Evolutionary conservation across 2,797 vertebrate species (phyloP).

Genomic region (Galago senegalensis): DNA sequence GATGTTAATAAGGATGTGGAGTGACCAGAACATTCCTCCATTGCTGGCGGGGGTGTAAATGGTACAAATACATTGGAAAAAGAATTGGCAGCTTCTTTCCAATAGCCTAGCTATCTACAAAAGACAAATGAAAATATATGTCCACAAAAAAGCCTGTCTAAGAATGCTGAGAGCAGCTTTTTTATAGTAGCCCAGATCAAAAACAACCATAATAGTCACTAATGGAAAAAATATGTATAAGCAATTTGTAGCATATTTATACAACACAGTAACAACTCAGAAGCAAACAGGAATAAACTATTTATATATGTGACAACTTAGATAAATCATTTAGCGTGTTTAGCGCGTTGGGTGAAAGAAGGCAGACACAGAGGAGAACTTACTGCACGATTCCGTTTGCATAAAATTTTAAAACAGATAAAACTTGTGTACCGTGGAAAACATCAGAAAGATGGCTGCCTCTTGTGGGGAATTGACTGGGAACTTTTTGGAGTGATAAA

Average conservation of each 20-base stretch:
- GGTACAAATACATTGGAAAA: not conserved
- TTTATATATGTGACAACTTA: not conserved
- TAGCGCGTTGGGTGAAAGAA: not conserved
- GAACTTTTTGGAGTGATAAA: not conserved
- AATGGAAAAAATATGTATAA: not conserved
- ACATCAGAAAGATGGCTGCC: not conserved
- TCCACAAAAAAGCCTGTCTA: not conserved
- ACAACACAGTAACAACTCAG: not conserved
- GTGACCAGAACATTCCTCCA: not conserved
- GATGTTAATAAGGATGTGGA: not conserved
- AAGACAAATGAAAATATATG: not conserved
- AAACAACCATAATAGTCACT: conserved; percentile 7
- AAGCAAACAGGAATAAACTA: not conserved
- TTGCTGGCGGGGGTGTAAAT: not conserved
- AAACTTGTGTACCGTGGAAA: not conserved
- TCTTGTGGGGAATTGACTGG: not conserved
- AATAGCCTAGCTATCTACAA: not conserved
- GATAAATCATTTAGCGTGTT: not conserved
- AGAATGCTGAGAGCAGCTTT: not conserved
- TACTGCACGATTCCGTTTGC: not conserved
- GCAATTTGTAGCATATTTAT: not conserved
- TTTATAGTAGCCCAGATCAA: not conserved
- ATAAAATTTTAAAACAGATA: not conserved
- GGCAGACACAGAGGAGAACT: not conserved
- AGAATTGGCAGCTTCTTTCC: not conserved